phyloP scores from a whole-genome alignment of 2,797 vertebrate genomes.

The Chaunax sp. region DNA sequence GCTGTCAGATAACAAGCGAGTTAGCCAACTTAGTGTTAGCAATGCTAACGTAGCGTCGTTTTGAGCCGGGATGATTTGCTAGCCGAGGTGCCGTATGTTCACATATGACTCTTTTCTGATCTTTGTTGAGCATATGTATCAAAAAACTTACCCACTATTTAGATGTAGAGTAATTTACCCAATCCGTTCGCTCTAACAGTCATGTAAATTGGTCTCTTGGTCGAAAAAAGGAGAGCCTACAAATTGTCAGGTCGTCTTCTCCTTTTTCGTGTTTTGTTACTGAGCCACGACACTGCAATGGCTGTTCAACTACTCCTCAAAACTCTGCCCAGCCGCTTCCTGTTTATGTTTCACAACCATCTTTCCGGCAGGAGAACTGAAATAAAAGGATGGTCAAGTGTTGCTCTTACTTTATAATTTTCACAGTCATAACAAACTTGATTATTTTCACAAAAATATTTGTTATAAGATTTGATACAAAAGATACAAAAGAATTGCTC shows the following conservation, averaged over 20 bases:
- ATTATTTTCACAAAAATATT: too few species aligned
- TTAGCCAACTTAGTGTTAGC: constrained; percentile 49
- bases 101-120: constrained; percentile 12
- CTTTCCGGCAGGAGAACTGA: constrained; percentile 63
- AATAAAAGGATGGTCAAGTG: background rate
- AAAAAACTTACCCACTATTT: constrained; percentile 72
- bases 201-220: constrained; percentile 64
- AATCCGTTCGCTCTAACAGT: constrained; percentile 51
- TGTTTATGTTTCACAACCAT: constrained; percentile 74
- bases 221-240: constrained; percentile 45
- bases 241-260: constrained; percentile 64
- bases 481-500: background rate
- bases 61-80: constrained; percentile 60
- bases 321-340: constrained; percentile 80
- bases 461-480: too few species aligned
- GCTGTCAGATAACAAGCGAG: background rate
- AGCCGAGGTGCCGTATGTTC: constrained; percentile 56
- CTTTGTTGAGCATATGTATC: background rate
- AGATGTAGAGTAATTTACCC: constrained; percentile 54
- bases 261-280: constrained; percentile 80
- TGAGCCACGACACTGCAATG: constrained; percentile 89
- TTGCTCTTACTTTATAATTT: background rate
- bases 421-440: background rate
- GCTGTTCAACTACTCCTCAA: constrained; percentile 75
- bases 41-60: constrained; percentile 63